Conservation (phyloP, 2,113 vertebrate species). For the Hemiprocne comata region DNA sequence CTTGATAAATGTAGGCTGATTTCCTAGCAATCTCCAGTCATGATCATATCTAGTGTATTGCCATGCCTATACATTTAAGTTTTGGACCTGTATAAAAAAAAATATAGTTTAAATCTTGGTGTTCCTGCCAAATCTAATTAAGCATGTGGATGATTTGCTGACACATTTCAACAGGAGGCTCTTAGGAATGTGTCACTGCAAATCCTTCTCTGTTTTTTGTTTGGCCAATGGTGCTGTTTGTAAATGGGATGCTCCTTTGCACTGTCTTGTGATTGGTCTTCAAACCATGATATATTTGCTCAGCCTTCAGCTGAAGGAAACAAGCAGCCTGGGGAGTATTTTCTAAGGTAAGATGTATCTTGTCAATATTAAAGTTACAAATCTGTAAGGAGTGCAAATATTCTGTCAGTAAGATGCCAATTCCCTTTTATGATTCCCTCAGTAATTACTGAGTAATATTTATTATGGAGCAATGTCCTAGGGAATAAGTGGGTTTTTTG, state of each 20-base stretch:
- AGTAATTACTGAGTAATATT: conserved; percentile 47
- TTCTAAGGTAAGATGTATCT: background rate
- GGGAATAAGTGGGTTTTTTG: background rate
- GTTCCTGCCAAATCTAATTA: background rate
- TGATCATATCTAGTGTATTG: background rate
- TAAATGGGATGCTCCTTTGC: background rate
- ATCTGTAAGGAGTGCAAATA: conserved; percentile 31
- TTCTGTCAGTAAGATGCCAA: background rate
- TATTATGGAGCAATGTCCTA: background rate
- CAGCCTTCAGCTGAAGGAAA: background rate
- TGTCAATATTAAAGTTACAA: conserved; percentile 55
- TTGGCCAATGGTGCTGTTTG: background rate
- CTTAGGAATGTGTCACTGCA: background rate
- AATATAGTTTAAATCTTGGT: background rate
- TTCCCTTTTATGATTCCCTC: conserved; percentile 18
- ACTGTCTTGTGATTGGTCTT: background rate
- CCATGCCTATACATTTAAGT: background rate
- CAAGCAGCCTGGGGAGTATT: background rate
- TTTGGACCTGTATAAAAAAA: background rate
- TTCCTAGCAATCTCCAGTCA: background rate
- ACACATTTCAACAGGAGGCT: background rate
- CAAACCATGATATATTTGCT: background rate
- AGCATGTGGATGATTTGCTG: background rate
- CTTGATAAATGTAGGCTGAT: background rate
- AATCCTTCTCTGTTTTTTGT: background rate